Evolutionary conservation across 2,888 invertebrate species (phyloP).

Genomic region (Clepsis dumicolana): DNA sequence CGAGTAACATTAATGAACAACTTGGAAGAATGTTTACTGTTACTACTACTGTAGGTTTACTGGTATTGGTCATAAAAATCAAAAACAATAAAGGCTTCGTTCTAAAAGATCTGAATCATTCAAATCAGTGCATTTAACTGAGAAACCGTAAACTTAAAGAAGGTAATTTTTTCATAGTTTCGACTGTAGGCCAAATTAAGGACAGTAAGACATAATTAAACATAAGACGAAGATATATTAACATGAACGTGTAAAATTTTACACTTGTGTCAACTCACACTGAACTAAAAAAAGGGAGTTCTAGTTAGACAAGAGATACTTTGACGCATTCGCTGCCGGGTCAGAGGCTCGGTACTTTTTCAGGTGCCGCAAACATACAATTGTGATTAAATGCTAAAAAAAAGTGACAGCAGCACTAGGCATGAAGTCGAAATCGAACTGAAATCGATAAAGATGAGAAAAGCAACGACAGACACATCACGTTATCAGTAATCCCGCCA

Average conservation of each 20-base stretch:
- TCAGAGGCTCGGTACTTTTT: too few relatives aligned
- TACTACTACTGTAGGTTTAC: too few relatives aligned
- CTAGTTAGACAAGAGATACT: background rate
- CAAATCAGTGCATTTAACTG: too few relatives aligned
- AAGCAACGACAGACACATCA: slow-evolving; percentile 5
- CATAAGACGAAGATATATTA: background rate
- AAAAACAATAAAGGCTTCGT: background rate
- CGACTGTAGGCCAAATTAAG: background rate
- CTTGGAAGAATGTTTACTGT: slow-evolving; percentile 11
- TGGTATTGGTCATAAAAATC: too few relatives aligned
- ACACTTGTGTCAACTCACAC: slow-evolving; percentile 22
- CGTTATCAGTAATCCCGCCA: slow-evolving; percentile 5
- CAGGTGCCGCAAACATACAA: too few relatives aligned
- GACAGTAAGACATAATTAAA: slow-evolving; percentile 8
- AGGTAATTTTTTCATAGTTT: background rate
- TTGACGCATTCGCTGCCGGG: background rate
- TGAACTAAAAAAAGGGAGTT: background rate
- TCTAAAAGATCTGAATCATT: background rate
- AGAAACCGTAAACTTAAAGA: background rate
- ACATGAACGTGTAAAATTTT: slow-evolving; percentile 5
- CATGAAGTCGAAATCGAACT: too few relatives aligned
- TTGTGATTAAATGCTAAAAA: background rate
- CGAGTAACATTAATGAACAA: slow-evolving; percentile 4
- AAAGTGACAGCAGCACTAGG: too few relatives aligned
- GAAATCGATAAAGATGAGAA: background rate